Conservation (phyloP, 2,797 vertebrate species). For the Pseudochaenichthys georgianus region DNA sequence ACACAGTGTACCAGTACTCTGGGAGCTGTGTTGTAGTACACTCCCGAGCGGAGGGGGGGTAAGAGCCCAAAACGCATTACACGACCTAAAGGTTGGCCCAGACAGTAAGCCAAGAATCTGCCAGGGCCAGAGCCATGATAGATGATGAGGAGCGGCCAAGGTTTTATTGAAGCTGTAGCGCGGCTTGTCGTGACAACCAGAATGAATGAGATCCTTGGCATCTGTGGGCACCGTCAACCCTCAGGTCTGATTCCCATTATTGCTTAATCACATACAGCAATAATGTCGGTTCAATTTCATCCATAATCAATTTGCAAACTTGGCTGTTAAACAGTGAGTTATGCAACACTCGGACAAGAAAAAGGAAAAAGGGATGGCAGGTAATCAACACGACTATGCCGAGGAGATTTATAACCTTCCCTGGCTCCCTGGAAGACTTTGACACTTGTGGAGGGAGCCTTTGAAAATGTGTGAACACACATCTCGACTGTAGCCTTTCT, state of each 20-base stretch:
- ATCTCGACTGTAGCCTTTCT: slow-evolving; percentile 22
- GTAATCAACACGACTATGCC: slow-evolving; percentile 46
- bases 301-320: slow-evolving; percentile 69
- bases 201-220: slow-evolving; percentile 66
- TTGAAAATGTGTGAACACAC: slow-evolving; percentile 34
- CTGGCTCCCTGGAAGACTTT: slow-evolving; percentile 27
- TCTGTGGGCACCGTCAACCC: slow-evolving; percentile 45
- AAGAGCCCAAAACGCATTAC: slow-evolving; percentile 38
- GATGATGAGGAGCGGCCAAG: slow-evolving; percentile 58
- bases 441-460: slow-evolving; percentile 9
- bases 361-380: slow-evolving; percentile 23
- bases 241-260: slow-evolving; percentile 60
- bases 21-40: slow-evolving; percentile 25
- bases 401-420: slow-evolving; percentile 53
- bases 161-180: slow-evolving; percentile 63
- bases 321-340: slow-evolving; percentile 69
- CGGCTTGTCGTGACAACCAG: slow-evolving; percentile 54
- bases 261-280: slow-evolving; percentile 63
- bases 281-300: slow-evolving; percentile 63
- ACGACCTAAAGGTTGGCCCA: slow-evolving; percentile 39
- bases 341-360: slow-evolving; percentile 46
- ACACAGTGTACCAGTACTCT: slow-evolving; percentile 20
- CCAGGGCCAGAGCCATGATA: slow-evolving; percentile 61
- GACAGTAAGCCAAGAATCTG: slow-evolving; percentile 64
- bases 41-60: slow-evolving; percentile 5